phyloP scores from a whole-genome alignment of 2,888 invertebrate species.

The Pseudolycoriella hygida region DNA sequence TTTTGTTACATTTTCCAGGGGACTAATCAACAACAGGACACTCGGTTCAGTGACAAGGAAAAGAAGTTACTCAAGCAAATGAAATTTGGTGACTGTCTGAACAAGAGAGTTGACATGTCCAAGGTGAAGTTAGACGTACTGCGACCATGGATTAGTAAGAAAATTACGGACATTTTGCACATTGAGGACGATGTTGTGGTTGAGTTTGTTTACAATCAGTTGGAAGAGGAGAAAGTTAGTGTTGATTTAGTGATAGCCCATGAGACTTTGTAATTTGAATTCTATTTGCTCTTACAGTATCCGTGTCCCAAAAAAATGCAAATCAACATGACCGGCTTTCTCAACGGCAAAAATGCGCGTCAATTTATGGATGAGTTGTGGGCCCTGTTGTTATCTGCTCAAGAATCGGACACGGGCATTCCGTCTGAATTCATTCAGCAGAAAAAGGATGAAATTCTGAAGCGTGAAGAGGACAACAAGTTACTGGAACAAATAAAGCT shows the following conservation, averaged over 20 bases:
- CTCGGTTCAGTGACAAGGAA: constrained; percentile 98
- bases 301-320: constrained; percentile 98
- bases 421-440: constrained; percentile 87
- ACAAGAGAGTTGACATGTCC: constrained; percentile 92
- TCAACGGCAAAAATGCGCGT: constrained; percentile 93
- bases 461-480: constrained; percentile 35
- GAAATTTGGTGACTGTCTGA: constrained; percentile 90
- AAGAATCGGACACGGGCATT: constrained; percentile 88
- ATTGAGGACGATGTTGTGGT: constrained; percentile 98
- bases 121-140: constrained; percentile 95
- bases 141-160: constrained; percentile 97
- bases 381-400: constrained; percentile 87
- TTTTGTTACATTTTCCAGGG: too few species aligned
- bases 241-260: background rate
- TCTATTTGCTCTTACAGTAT: constrained; percentile 41
- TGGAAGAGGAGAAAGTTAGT: constrained; percentile 64
- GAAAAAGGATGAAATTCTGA: constrained; percentile 92
- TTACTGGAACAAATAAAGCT: background rate
- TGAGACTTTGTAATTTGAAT: background rate
- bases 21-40: constrained; percentile 96
- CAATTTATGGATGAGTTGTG: constrained; percentile 97
- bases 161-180: constrained; percentile 87
- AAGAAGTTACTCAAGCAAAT: constrained; percentile 97
- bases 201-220: constrained; percentile 96
- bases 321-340: constrained; percentile 97